A percentile compares a stretch with the other conserved stretches of the same genome.
phyloP scores from a whole-genome alignment of 2,113 vertebrate genomes.

The Patagioenas fasciata region DNA sequence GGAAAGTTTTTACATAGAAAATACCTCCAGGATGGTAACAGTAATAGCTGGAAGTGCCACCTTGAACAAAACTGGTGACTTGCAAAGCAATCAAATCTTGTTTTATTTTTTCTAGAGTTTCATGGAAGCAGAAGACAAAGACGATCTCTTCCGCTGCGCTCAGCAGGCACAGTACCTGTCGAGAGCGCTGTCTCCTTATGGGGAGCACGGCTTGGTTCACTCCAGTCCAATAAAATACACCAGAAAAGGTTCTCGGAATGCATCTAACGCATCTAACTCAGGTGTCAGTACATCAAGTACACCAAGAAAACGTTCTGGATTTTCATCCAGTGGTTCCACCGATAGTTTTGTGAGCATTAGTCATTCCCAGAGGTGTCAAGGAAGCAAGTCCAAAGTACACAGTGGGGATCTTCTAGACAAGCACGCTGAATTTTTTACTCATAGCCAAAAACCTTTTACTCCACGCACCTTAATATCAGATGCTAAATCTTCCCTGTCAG shows the following conservation, averaged over 20 bases:
- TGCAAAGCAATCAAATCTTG: background rate
- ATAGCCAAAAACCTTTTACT: conserved; percentile 81
- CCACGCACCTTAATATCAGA: conserved; percentile 89
- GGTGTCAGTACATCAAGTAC: background rate
- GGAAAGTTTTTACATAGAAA: background rate
- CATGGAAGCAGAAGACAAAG: conserved; percentile 13
- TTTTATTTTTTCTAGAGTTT: conserved; percentile 46
- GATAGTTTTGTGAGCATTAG: background rate
- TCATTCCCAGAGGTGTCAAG: conserved; percentile 59
- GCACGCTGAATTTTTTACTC: conserved; percentile 85
- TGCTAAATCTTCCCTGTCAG: conserved; percentile 83
- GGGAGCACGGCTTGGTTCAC: background rate
- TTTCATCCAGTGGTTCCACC: background rate
- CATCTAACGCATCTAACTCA: background rate
- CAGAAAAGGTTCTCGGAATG: background rate
- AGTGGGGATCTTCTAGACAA: conserved; percentile 87
- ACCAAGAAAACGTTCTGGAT: background rate
- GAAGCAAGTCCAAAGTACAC: conserved; percentile 73
- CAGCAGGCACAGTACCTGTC: background rate
- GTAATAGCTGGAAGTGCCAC: background rate
- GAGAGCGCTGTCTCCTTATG: background rate
- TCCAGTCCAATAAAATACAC: background rate
- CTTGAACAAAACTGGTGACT: background rate
- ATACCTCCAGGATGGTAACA: background rate
- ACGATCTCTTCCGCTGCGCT: background rate